Conservation (phyloP, 1,140 invertebrate species). For the Aphaenogaster ashmeadi region DNA sequence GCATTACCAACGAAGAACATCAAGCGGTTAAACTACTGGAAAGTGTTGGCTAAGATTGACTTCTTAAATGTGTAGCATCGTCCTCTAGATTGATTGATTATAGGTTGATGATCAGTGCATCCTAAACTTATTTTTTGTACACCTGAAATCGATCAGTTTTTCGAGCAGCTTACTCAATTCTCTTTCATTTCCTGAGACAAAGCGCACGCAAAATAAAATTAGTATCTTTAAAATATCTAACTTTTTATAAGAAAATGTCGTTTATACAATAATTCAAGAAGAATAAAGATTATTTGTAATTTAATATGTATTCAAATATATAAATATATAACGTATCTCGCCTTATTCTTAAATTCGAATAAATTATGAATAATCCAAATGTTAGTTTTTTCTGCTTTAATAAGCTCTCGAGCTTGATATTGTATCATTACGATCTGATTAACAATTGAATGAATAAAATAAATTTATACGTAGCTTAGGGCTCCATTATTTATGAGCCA, state of each 20-base stretch:
- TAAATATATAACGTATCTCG: background rate
- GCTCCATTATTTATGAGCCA: background rate
- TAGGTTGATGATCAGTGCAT: background rate
- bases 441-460: background rate
- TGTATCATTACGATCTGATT: background rate
- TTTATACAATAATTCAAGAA: background rate
- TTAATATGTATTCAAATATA: background rate
- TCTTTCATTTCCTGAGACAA: background rate
- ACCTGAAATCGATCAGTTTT: background rate
- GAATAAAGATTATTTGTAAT: background rate
- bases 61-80: background rate
- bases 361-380: background rate
- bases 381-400: background rate
- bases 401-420: background rate
- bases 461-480: background rate
- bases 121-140: background rate
- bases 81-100: slow-evolving; percentile 3
- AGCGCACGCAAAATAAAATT: background rate
- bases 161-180: background rate
- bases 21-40: background rate
- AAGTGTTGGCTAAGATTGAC: background rate
- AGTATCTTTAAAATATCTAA: slow-evolving; percentile 2
- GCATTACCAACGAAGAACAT: background rate
- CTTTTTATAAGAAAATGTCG: no score
- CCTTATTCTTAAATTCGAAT: background rate